Evolutionary conservation across 2,888 invertebrate species (phyloP), one percentile per base, ranked within the genome.

Genomic region (Uloborus plumipes): DNA sequence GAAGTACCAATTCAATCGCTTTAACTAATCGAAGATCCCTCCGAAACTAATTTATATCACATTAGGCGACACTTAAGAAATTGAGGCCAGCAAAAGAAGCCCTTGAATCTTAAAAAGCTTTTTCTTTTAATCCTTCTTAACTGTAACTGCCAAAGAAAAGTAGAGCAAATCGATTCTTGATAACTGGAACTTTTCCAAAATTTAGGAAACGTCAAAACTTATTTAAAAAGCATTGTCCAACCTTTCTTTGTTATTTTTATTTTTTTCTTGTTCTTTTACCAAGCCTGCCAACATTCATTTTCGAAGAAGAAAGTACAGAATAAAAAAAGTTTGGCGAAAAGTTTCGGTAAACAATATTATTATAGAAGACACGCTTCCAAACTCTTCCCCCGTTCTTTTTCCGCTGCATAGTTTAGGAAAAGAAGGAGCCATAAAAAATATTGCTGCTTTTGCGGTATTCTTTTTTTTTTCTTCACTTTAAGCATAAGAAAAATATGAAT

Each of bases 151-250:
- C 47, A 72, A 55, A 70, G 55, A 78, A 73, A 72, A 59, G 58
- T 47, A 69, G 80, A 62, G 67, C 61, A 79, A 80, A 80, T 80
- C 73, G 80, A 80, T 80, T 78, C 61, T 74, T 80, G 69, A 67
- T 80, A 69, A 73, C 74, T 73, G 80, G 74, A 80, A 74, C 31
- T n/a, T 22, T 58, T 80, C 74, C 80, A 73, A 64, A 74, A 79
- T 66, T 72, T 53, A 39, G 26, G 79, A 73, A 81, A 61, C 70
- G 69, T 70, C n/a, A 81, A 70, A 81, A 70, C 69, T 67, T 70
- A 81, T 81, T 81, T 81, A 81, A 81, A 81, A 81, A 65, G 74
- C 80, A 64, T 81, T 81, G 80, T 81, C 80, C 74, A 64, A 51
- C 13, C 61, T 61, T 80, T 81, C 49, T 31, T 26, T 58, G 39